Percentiles rank a stretch among this genome's conserved stretches.
Conservation (phyloP, 2,797 vertebrate species). For the Eospalax fontanierii region DNA sequence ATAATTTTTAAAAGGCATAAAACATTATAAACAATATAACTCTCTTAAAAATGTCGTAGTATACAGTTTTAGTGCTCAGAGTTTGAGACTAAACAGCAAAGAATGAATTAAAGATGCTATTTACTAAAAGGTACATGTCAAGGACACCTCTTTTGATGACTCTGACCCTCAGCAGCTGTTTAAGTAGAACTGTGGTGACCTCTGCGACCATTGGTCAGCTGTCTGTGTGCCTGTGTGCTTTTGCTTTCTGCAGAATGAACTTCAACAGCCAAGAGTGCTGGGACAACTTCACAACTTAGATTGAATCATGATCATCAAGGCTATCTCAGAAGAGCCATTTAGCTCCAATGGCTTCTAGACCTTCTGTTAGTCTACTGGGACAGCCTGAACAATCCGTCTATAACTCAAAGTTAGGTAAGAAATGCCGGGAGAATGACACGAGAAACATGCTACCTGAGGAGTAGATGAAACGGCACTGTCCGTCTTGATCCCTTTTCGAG, state of each 20-base stretch:
- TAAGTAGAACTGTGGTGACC: neutral
- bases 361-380: neutral
- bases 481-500: neutral
- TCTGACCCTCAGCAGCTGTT: neutral
- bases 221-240: neutral
- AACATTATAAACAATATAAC: neutral
- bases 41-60: neutral
- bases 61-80: neutral
- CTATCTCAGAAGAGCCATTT: conserved; percentile 32
- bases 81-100: neutral
- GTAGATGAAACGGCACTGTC: neutral
- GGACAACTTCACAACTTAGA: neutral
- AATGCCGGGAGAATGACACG: conserved; percentile 6
- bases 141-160: neutral
- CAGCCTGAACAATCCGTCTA: conserved; percentile 46
- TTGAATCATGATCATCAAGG: conserved; percentile 9
- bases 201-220: neutral
- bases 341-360: conserved; percentile 39
- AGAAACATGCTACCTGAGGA: conserved; percentile 25
- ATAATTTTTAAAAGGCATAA: neutral
- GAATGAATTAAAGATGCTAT: neutral
- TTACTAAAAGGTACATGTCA: neutral
- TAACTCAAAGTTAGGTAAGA: conserved; percentile 39
- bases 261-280: neutral
- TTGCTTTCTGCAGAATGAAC: neutral